These are phyloP conservation scores for Camponotus fellah DNA, from an alignment of 2,888 invertebrate genomes.

Conservation along the genomic window DNA sequence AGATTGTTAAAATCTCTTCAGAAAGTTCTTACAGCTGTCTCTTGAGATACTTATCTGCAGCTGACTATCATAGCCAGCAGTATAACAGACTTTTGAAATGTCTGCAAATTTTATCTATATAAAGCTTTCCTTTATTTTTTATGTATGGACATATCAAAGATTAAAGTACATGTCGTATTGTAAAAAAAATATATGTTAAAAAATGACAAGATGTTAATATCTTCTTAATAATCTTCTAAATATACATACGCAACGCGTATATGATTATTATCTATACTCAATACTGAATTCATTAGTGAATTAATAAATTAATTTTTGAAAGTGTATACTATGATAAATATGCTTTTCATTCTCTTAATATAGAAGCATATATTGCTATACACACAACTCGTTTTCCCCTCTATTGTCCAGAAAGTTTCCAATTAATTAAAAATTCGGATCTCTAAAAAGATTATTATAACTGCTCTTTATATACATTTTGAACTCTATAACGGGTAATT, in stretches of 20 bases:
- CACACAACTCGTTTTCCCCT: not conserved
- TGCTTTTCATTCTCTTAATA: not conserved
- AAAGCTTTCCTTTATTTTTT: not conserved
- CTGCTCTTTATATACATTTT: not conserved
- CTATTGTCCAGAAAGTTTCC: not conserved
- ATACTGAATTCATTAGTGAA: not conserved
- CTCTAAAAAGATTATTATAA: no score
- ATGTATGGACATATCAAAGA: not conserved
- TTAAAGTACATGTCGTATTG: not conserved
- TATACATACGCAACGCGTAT: not conserved
- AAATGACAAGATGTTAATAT: not conserved
- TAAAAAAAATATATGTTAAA: not conserved
- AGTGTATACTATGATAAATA: not conserved
- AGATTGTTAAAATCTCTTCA: slow-evolving; percentile 50
- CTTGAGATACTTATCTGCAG: not conserved
- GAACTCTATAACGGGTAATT: not conserved
- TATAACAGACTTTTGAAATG: not conserved
- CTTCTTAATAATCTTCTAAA: not conserved
- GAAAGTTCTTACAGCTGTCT: slow-evolving; percentile 55
- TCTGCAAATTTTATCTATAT: not conserved
- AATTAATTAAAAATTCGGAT: not conserved
- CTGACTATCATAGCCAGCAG: not conserved
- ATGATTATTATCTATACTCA: not conserved
- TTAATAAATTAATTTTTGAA: slow-evolving; percentile 12
- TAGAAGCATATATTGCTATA: not conserved